phyloP scores from a whole-genome alignment of 2,797 vertebrate species.

The Oreochromis mossambicus region DNA sequence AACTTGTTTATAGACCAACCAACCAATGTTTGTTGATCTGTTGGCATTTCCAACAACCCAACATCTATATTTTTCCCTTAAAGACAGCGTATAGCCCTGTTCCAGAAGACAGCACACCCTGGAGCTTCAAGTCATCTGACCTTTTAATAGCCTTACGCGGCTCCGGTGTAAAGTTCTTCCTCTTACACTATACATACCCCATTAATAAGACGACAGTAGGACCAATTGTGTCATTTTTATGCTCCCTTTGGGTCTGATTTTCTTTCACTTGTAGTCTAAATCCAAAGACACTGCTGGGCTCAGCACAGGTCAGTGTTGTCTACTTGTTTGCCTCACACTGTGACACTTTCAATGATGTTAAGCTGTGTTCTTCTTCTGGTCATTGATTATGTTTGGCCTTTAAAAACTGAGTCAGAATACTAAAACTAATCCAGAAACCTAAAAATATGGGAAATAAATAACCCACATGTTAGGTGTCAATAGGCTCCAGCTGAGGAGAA shows the following conservation, averaged over 20 bases:
- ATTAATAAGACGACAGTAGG: neutral
- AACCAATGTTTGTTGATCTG: neutral
- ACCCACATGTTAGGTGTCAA: neutral
- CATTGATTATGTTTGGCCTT: neutral
- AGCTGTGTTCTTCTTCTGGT: neutral
- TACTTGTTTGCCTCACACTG: neutral
- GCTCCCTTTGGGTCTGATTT: neutral
- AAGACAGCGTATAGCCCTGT: neutral
- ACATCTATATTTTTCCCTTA: neutral
- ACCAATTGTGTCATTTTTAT: neutral
- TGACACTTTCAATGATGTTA: neutral
- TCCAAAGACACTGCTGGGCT: neutral
- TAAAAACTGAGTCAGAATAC: neutral
- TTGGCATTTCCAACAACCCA: neutral
- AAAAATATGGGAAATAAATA: neutral
- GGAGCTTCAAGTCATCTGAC: neutral
- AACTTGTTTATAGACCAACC: neutral
- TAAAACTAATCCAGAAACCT: neutral
- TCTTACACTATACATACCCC: neutral
- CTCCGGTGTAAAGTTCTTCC: neutral
- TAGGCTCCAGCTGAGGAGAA: fast-evolving
- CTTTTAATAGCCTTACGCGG: neutral
- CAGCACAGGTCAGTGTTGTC: neutral
- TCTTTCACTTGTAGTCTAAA: neutral
- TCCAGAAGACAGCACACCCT: neutral